Conservation (phyloP, 2,797 vertebrate genomes). For the Myotis myotis region DNA sequence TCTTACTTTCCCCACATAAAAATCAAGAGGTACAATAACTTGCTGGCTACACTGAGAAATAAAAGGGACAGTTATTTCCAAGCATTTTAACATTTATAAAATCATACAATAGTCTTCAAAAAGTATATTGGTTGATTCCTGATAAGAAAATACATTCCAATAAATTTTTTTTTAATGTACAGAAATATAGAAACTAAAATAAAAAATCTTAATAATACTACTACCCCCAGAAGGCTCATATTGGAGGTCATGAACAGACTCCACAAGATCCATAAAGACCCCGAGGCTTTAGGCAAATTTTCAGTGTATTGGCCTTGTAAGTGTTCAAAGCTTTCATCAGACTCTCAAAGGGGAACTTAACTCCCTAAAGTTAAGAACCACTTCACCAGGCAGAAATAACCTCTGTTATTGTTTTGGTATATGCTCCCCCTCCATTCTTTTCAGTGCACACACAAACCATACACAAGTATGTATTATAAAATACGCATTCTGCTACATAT, state of each 20-base stretch:
- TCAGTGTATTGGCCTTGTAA: not conserved
- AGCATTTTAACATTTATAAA: conserved; percentile 45
- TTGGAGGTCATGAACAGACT: not conserved
- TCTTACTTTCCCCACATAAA: conserved; percentile 39
- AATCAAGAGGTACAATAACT: not conserved
- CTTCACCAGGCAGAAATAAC: not conserved
- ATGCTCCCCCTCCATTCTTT: not conserved
- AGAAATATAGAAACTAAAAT: not conserved
- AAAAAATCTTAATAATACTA: not conserved
- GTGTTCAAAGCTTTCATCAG: not conserved
- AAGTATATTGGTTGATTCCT: conserved; percentile 29
- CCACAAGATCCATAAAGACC: not conserved
- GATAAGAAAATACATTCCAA: not conserved
- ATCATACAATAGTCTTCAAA: conserved; percentile 5
- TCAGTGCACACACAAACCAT: not conserved
- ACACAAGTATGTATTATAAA: not conserved
- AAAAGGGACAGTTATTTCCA: conserved; percentile 1
- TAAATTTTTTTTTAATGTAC: not conserved
- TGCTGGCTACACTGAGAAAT: not conserved
- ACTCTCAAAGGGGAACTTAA: not conserved
- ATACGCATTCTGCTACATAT: not conserved
- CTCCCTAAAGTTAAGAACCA: not conserved
- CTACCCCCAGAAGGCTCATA: not conserved
- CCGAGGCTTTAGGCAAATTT: not conserved
- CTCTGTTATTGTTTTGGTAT: not conserved